Evolutionary conservation across 2,888 invertebrate genomes (phyloP), one percentile per base, ranked within the genome.

Genomic region (Caenorhabditis becei): DNA sequence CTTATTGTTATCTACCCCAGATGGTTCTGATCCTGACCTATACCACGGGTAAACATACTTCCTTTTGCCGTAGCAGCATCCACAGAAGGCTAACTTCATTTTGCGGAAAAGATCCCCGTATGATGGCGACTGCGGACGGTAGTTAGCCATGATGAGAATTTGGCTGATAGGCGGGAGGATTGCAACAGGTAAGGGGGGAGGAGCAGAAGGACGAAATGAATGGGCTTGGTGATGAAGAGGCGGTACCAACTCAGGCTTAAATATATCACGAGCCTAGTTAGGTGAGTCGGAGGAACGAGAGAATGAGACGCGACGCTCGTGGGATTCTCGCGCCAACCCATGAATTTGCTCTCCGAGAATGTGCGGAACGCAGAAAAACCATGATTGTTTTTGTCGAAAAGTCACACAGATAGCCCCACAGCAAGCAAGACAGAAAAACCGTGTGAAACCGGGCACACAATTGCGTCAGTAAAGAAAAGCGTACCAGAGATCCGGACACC

Each of bases 401-500:
- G 49, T 49, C 41, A 41, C 16, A 41, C 41, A 20, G 47, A n/a
- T 4, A 16, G 10, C 35, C 35, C 35, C 35, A 5, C 16, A 14
- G 5, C 10, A 16, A 47, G 47, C 47, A 10, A 20, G 47, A 20
- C 4, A 18, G 4, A 11, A 18, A 47, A 47, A 18, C 5, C 47
- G 47, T 18, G 18, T 7, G 47, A 47, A n/a, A 47, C 18, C 11
- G 5, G 3, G 3, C 5, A 41, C 2, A 10, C 16, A 41, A 10
- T 41, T 14, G 41, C 41, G 16, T 41, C 47, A 47, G 1, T 20
- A 24, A 20, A 8, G 18, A 16, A 54, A 62, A n/a, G 49, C 75
- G 61, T 75, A 75, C 75, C 75, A 75, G 14, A 75, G 28, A 75
- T 75, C 75, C 66, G 75, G 75, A 28, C 75, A 75, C 65, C 74